phyloP scores from a whole-genome alignment of 1,140 invertebrate genomes.

The Plodia interpunctella region DNA sequence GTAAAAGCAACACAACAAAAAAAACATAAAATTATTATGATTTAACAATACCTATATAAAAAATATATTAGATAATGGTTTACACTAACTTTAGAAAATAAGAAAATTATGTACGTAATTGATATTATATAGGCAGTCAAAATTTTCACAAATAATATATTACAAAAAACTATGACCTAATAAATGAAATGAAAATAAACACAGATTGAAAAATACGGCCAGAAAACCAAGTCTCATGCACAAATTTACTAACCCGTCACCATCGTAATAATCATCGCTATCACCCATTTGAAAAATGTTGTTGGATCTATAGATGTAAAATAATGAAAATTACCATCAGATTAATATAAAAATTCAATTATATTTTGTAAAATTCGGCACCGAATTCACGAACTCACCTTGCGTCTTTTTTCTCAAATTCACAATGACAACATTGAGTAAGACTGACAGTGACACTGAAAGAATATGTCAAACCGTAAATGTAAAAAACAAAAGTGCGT shows the following conservation, averaged over 20 bases:
- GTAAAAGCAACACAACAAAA: no score
- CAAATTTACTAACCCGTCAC: constrained; percentile 64
- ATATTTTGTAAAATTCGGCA: constrained; percentile 10
- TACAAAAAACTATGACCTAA: constrained; percentile 10
- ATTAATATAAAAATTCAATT: constrained; percentile 13
- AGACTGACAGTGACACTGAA: no score
- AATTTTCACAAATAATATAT: constrained; percentile 19
- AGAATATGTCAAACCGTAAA: no score
- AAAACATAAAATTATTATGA: no score
- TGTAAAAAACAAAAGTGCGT: no score
- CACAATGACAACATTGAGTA: no score
- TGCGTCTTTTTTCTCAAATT: not conserved
- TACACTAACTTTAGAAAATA: no score
- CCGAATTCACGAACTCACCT: not conserved
- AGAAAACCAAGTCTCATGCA: constrained; percentile 10
- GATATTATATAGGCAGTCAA: constrained; percentile 12
- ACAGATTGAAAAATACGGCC: not conserved
- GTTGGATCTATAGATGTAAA: constrained; percentile 18
- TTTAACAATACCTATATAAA: no score
- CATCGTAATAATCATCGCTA: constrained; percentile 66
- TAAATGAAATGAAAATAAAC: not conserved
- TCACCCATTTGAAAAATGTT: constrained; percentile 49
- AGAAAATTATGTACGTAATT: no score
- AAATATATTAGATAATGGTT: no score
- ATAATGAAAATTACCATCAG: constrained; percentile 41